Conservation (phyloP, 2,888 invertebrate genomes). For the Stenodema calcarata region DNA sequence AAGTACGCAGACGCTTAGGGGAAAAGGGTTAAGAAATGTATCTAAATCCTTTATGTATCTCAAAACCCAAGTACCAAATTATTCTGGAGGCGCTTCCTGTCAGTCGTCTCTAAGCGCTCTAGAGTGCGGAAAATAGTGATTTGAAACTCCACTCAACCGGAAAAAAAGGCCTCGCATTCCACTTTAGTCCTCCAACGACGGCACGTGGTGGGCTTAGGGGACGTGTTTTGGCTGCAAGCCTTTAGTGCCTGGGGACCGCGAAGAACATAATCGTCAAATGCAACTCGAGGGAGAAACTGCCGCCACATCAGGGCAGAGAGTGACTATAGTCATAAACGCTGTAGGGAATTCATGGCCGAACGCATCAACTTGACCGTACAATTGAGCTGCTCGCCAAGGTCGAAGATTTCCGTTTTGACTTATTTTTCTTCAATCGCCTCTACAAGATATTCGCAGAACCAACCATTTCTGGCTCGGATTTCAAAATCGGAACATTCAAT, state of each 20-base stretch:
- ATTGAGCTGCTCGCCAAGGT: not conserved
- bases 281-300: not conserved
- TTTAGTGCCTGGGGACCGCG: not conserved
- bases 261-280: not conserved
- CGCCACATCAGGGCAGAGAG: not conserved
- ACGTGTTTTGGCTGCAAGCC: slow-evolving; percentile 13
- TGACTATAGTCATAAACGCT: not conserved
- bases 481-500: too few species aligned
- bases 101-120: too few species aligned
- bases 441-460: too few species aligned
- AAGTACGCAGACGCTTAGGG: too few species aligned
- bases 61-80: too few species aligned
- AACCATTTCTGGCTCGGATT: too few species aligned
- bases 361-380: slow-evolving; percentile 8
- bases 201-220: not conserved
- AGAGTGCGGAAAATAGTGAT: not conserved
- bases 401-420: not conserved
- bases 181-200: not conserved
- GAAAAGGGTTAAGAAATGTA: too few species aligned
- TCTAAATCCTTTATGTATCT: too few species aligned
- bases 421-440: not conserved
- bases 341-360: not conserved
- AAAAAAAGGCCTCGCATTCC: not conserved
- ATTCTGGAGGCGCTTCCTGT: not conserved
- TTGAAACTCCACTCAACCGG: not conserved